Evolutionary conservation across 2,888 invertebrate species (phyloP), one percentile per base, ranked within the genome.

Genomic region (Elysia crispata): DNA sequence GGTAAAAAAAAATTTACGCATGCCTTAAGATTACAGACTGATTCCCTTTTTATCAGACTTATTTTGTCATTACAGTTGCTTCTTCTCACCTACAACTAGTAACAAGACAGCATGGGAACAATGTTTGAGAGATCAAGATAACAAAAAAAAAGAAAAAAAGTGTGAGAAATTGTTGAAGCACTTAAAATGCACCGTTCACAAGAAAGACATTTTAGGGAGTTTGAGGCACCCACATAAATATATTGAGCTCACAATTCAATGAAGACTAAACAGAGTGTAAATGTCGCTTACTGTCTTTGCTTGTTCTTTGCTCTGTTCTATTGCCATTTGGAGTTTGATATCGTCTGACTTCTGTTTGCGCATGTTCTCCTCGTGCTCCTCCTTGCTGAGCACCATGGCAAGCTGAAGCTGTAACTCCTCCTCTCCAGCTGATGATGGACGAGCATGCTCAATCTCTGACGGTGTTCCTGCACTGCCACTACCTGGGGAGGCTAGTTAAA

Each of bases 381-480:
- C 99, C 83, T 98, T 95, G 73, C 97, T 97, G 97, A 99, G 98
- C 78, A 99, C 99, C 91, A 99, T 94, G 72, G 99, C 99, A 90
- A 99, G 94, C 93, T 99, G 99, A 86, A 99, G 94, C 93, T 99
- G 99, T 85, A 99, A 94, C 92, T 99, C 99, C 93, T 99, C 99
- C 92, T 99, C 99, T 3, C 98, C 98, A 0, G 97, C 96, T 0
- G 98, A 98, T 88, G 98, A 96, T 5, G 99, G 99, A 80, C 99
- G 95, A 73, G 98, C 98, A 91, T 96, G 95, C 93, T 98, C 98
- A 86, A 98, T 93, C 87, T 97, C 97, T 79, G 86, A 84, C 15
- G 87, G 87, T 50, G 84, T 81, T 30, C 84, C 83, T 20, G 80
- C 83, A 81, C 85, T 80, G n/a, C 86, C 82, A 73, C 83, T 83